Evolutionary conservation across 2,113 vertebrate genomes (phyloP).

Genomic region (Atlantisia rogersi): DNA sequence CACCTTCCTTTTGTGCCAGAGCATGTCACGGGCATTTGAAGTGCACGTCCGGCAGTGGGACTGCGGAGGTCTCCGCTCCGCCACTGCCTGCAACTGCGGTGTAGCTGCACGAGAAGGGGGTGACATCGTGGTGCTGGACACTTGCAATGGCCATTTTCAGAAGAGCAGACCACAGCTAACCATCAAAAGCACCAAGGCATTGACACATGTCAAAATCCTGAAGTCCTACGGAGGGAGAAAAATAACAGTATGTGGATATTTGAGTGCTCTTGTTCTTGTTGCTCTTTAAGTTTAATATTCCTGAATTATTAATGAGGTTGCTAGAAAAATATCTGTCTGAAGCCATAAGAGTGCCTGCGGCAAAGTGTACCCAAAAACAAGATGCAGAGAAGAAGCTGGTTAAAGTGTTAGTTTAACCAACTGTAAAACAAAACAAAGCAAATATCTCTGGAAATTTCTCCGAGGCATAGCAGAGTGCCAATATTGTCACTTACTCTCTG

Average conservation of each 20-base stretch:
- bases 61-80: slow-evolving; percentile 71
- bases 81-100: slow-evolving; percentile 76
- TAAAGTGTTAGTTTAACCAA: neutral
- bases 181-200: slow-evolving; percentile 50
- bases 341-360: neutral
- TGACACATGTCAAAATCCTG: slow-evolving; percentile 65
- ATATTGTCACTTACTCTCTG: neutral
- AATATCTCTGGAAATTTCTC: neutral
- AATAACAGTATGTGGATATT: slow-evolving; percentile 77
- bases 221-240: slow-evolving; percentile 83
- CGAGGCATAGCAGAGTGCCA: accelerated
- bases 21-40: slow-evolving; percentile 66
- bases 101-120: slow-evolving; percentile 70
- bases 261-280: neutral
- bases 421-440: neutral
- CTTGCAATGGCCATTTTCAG: slow-evolving; percentile 75
- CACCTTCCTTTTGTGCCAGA: slow-evolving; percentile 81
- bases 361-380: accelerated
- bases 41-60: slow-evolving; percentile 82
- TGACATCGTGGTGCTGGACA: slow-evolving; percentile 76
- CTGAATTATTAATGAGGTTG: neutral
- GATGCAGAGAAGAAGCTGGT: neutral
- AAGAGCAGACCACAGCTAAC: slow-evolving; percentile 71
- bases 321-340: neutral
- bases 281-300: neutral